Evolutionary conservation across 2,888 invertebrate genomes (phyloP).

Genomic region (Meloe dianella): DNA sequence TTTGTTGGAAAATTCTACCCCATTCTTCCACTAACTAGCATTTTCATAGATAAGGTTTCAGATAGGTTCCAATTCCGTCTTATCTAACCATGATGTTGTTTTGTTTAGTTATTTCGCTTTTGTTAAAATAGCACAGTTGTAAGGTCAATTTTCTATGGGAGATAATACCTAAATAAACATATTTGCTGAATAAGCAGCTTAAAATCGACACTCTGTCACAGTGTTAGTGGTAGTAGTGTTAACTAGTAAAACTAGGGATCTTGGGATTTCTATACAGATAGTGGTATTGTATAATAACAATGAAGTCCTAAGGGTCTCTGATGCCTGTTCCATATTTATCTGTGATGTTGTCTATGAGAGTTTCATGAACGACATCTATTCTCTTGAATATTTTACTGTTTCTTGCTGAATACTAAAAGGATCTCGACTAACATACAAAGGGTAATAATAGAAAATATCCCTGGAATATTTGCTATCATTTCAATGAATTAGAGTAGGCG

Average conservation of each 20-base stretch:
- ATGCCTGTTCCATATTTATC: not conserved
- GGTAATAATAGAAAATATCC: no score
- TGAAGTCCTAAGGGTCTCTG: slow-evolving; percentile 10
- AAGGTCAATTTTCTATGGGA: not conserved
- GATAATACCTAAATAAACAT: slow-evolving; percentile 13
- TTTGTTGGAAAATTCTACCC: not conserved
- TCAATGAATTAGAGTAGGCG: no score
- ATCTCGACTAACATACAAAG: no score
- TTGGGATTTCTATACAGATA: slow-evolving; percentile 13
- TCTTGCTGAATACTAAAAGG: no score
- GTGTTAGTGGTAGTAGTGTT: slow-evolving; percentile 9
- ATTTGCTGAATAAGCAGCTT: slow-evolving; percentile 17
- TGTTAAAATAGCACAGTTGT: not conserved
- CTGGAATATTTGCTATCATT: no score
- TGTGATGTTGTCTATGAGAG: not conserved
- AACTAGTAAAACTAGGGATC: slow-evolving; percentile 10
- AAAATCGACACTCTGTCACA: slow-evolving; percentile 5
- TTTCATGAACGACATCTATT: not conserved
- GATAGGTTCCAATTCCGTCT: not conserved
- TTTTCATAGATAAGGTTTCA: not conserved
- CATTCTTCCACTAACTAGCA: no score
- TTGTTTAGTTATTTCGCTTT: not conserved
- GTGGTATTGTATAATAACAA: slow-evolving; percentile 6
- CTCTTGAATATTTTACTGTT: no score
- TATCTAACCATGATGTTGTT: not conserved